Conservation (phyloP, 2,113 vertebrate genomes). For the Andinoacara biseriatus region DNA sequence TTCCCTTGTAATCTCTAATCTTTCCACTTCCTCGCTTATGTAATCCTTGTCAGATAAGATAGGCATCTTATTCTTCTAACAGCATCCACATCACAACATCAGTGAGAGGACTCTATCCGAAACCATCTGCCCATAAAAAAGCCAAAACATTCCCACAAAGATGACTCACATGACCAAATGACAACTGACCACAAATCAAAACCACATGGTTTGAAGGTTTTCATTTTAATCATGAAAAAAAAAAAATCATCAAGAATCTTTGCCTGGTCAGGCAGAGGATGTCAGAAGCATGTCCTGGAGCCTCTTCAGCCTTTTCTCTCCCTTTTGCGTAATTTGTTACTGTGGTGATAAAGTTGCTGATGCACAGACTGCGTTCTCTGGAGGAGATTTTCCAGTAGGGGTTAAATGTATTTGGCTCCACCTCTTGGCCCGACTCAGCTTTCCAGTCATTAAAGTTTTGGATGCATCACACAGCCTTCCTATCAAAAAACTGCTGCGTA, state of each 20-base stretch:
- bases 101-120: not conserved
- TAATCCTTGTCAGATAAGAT: slow-evolving; percentile 42
- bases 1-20: slow-evolving; percentile 5
- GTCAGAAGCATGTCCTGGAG: not conserved
- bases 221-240: slow-evolving; percentile 5
- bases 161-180: not conserved
- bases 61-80: slow-evolving; percentile 22
- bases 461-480: not conserved
- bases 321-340: not conserved
- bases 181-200: slow-evolving; percentile 19
- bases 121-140: slow-evolving; percentile 14
- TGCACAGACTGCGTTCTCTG: not conserved
- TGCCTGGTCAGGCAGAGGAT: not conserved
- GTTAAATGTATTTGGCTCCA: not conserved
- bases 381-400: not conserved
- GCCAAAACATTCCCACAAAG: not conserved
- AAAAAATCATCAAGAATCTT: not conserved
- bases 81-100: slow-evolving; percentile 25
- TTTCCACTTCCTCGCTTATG: slow-evolving; percentile 47
- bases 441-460: not conserved
- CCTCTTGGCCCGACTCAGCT: not conserved
- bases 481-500: not conserved
- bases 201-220: slow-evolving; percentile 15
- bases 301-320: not conserved
- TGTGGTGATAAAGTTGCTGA: not conserved